These are phyloP conservation scores for Drosophila paranaensis DNA, from an alignment of 2,888 invertebrate species.

Conservation along the genomic window DNA sequence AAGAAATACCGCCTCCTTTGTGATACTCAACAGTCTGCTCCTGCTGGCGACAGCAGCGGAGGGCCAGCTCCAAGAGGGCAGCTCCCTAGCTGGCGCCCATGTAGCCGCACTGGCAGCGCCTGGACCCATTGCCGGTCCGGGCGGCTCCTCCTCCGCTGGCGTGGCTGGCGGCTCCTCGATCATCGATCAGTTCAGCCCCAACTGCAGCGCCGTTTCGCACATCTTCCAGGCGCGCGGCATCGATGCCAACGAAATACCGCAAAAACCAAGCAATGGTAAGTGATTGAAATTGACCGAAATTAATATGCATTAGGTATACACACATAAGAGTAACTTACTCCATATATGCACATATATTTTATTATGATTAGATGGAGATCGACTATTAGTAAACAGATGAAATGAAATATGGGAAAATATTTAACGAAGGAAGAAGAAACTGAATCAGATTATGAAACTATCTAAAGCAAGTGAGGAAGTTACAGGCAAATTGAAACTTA, in stretches of 20 bases:
- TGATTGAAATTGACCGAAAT: slow-evolving; percentile 22
- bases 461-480: too few species aligned
- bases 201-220: slow-evolving; percentile 85
- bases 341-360: too few species aligned
- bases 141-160: slow-evolving; percentile 21
- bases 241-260: slow-evolving; percentile 85
- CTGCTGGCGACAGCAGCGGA: slow-evolving; percentile 33
- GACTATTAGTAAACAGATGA: too few species aligned
- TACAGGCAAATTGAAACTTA: too few species aligned
- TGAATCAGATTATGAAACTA: too few species aligned
- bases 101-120: slow-evolving; percentile 67
- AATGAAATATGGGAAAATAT: too few species aligned
- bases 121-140: slow-evolving; percentile 51
- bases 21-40: slow-evolving; percentile 61
- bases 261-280: slow-evolving; percentile 86
- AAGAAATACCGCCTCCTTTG: slow-evolving; percentile 49
- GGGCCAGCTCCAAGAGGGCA: slow-evolving; percentile 30
- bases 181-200: slow-evolving; percentile 84
- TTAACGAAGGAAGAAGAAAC: too few species aligned
- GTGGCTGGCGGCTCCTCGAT: slow-evolving; percentile 67
- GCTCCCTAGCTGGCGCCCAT: slow-evolving; percentile 29
- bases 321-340: too few species aligned
- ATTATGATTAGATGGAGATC: too few species aligned
- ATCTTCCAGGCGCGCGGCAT: slow-evolving; percentile 86
- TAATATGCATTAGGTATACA: too few species aligned